These are phyloP conservation scores for Cydia strobilella DNA, from an alignment of 1,140 invertebrate genomes.

Conservation along the genomic window DNA sequence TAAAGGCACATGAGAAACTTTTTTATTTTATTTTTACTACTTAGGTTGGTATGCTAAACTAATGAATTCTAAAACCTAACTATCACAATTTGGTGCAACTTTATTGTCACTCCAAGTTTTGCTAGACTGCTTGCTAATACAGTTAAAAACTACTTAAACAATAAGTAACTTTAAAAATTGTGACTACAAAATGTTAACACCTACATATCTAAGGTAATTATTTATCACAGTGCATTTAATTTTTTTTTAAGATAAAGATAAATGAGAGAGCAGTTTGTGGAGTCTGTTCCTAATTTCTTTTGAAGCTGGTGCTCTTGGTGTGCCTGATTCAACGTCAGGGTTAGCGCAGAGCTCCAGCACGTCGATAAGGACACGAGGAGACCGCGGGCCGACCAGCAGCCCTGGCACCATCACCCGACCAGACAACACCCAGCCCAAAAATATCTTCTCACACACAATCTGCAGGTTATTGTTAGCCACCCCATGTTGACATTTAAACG, in stretches of 20 bases:
- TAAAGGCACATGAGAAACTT: conserved; percentile 12
- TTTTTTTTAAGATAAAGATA: conserved; percentile 12
- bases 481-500: conserved; percentile 76
- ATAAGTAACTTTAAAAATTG: conserved; percentile 24
- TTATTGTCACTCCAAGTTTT: conserved; percentile 17
- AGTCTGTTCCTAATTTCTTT: conserved; percentile 38
- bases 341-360: conserved; percentile 82
- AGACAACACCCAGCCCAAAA: conserved; percentile 82
- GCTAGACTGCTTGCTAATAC: too few species aligned
- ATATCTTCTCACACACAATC: conserved; percentile 83
- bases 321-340: conserved; percentile 67
- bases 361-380: conserved; percentile 78
- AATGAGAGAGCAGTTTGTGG: conserved; percentile 20
- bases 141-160: conserved; percentile 26
- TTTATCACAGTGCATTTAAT: conserved; percentile 20
- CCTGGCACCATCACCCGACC: conserved; percentile 83
- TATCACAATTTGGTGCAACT: conserved; percentile 15
- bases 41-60: too few species aligned
- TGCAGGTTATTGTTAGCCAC: conserved; percentile 84
- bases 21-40: neutral
- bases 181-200: conserved; percentile 29
- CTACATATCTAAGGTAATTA: conserved; percentile 10
- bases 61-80: neutral
- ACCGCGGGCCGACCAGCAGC: conserved; percentile 81
- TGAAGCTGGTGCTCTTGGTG: conserved; percentile 57